These are phyloP conservation scores for Eueremaeus valkanovi DNA, from an alignment of 2,888 invertebrate species.

Conservation along the genomic window DNA sequence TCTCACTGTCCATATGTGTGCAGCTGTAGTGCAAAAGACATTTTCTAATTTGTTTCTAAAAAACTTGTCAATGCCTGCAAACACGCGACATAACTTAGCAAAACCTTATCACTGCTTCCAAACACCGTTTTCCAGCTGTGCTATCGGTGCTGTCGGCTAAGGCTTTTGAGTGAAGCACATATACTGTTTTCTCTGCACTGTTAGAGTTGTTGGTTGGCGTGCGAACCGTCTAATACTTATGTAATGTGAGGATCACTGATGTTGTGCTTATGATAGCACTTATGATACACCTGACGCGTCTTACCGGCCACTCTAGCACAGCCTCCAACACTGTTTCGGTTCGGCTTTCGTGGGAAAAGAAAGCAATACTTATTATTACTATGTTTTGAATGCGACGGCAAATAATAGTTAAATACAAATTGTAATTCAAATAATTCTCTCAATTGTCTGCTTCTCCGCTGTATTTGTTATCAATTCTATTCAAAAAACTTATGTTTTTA, in stretches of 20 bases:
- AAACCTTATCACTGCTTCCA: slow-evolving; percentile 5
- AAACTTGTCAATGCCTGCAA: slow-evolving; percentile 5
- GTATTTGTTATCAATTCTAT: neutral
- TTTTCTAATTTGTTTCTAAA: slow-evolving; percentile 34
- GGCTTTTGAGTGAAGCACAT: neutral
- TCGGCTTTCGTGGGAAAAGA: slow-evolving; percentile 31
- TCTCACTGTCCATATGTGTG: slow-evolving; percentile 4
- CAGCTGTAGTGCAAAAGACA: slow-evolving; percentile 7
- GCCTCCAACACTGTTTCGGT: neutral
- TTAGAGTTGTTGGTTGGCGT: slow-evolving; percentile 23
- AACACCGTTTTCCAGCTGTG: slow-evolving; percentile 34
- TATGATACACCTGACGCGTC: slow-evolving; percentile 31
- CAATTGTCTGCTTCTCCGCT: neutral
- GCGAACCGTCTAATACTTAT: slow-evolving; percentile 24
- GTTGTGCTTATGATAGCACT: slow-evolving; percentile 29
- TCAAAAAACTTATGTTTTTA: slow-evolving; percentile 13
- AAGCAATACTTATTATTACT: slow-evolving; percentile 35
- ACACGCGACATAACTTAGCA: slow-evolving; percentile 32
- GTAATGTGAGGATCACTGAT: slow-evolving; percentile 30
- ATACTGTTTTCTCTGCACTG: no score
- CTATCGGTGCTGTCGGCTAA: slow-evolving; percentile 25
- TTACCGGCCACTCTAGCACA: slow-evolving; percentile 7
- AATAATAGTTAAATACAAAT: neutral
- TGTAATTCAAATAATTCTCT: neutral
- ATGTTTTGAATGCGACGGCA: neutral